Base-by-base conservation (phyloP, 2,113 vertebrate species). In the Ciconia stormi region DNA sequence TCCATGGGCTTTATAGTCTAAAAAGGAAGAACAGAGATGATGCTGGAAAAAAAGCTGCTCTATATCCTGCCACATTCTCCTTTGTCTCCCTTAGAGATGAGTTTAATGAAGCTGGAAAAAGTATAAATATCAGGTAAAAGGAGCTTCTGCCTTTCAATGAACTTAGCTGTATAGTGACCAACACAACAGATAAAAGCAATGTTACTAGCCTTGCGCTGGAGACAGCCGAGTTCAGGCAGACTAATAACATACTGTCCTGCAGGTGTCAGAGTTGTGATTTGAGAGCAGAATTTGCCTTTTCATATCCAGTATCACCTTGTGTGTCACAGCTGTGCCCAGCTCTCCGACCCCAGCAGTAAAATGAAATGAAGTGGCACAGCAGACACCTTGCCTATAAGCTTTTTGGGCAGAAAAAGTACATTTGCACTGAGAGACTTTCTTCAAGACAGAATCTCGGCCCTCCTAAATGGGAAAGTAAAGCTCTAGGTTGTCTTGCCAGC, bases 231-330 rank as follows among this genome's bases (percentile, higher is more conserved):
- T 30, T 67, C 76, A 55, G 67, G 53, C 85, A 89, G 67, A 78
- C 16, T 55, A 76, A 38, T 40, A 44, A 46, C 0, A 1, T 2
- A 30, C 52, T 89, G 71, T 62, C 83, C 91, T 94, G 94, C 84
- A 91, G 91, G 63, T 82, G 94, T 93, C 81, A 93, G 69, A 71
- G 34, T 46, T 91, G 77, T 13, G 30, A 92, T n/a, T 16, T 18
- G 46, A 59, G 32, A 85, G 53, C 46, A 87, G 66, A 77, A 69
- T 76, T 67, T 82, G 22, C 34, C 49, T 79, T 89, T 47, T 42
- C 26, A 6, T 7, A n/a, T 13, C 10, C 46, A 19, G 17, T 26
- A 69, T 19, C 1, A 1, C 13, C 27, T 62, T 4, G 1, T 29
- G 7, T 44, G 40, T 21, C 53, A n/a, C 71, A 92, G 49, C 34